phyloP scores from a whole-genome alignment of 2,113 vertebrate genomes.

The Chaenocephalus aceratus region DNA sequence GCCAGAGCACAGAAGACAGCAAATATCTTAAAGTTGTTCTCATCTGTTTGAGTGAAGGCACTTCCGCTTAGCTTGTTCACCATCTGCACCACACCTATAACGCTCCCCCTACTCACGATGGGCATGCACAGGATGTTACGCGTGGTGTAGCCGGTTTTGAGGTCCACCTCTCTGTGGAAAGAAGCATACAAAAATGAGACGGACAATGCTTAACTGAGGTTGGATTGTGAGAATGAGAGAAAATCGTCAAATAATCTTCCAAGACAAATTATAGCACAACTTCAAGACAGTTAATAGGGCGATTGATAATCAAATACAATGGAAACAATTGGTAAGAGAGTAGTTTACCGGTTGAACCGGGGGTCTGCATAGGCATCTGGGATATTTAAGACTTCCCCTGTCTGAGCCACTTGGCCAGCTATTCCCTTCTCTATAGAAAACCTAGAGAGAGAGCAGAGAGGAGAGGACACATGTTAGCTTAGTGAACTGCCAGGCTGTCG shows the following conservation, averaged over 20 bases:
- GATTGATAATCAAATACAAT: background rate
- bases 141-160: conserved; percentile 98
- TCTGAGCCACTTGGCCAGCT: conserved; percentile 96
- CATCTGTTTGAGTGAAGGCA: conserved; percentile 99
- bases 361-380: conserved; percentile 99
- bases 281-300: background rate
- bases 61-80: conserved; percentile 98
- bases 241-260: background rate
- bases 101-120: conserved; percentile 95
- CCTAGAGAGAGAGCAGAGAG: conserved; percentile 76
- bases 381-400: conserved; percentile 98
- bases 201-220: background rate
- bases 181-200: background rate
- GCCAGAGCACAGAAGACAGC: conserved; percentile 99
- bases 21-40: conserved; percentile 99
- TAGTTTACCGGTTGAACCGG: conserved; percentile 94
- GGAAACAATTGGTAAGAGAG: background rate
- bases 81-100: conserved; percentile 99
- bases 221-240: background rate
- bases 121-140: conserved; percentile 99
- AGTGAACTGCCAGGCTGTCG: background rate
- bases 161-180: conserved; percentile 93
- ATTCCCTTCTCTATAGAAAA: conserved; percentile 99
- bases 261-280: background rate
- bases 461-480: background rate